phyloP scores from a whole-genome alignment of 2,797 vertebrate species.

The Hemitrygon akajei region DNA sequence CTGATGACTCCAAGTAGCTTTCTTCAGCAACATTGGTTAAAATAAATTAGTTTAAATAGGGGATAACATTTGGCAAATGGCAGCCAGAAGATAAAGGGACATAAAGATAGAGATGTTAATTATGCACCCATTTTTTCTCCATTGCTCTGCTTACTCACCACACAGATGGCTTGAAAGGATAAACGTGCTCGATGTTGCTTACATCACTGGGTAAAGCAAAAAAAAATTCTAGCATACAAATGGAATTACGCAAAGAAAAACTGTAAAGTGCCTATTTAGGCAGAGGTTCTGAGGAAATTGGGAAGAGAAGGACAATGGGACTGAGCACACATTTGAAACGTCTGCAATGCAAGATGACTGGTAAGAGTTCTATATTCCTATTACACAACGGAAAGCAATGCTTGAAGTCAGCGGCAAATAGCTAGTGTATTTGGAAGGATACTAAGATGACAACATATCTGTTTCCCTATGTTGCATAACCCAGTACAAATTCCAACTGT shows the following conservation, averaged over 20 bases:
- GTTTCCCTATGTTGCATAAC: background rate
- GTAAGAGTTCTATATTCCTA: too few relatives aligned
- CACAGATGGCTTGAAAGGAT: too few relatives aligned
- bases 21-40: background rate
- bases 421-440: background rate
- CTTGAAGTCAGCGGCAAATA: background rate
- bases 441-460: background rate
- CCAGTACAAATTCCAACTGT: background rate
- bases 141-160: background rate
- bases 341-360: background rate
- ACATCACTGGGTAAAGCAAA: too few relatives aligned
- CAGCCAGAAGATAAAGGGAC: background rate
- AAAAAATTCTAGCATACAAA: background rate
- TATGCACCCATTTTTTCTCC: background rate
- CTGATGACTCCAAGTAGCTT: background rate
- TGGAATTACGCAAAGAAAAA: too few relatives aligned
- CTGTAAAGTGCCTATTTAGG: too few relatives aligned
- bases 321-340: background rate
- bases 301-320: background rate
- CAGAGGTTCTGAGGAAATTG: too few relatives aligned
- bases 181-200: too few relatives aligned
- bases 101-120: background rate
- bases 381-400: background rate
- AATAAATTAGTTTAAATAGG: background rate
- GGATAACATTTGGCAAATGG: background rate